Conservation (phyloP, 2,113 vertebrate species). For the Alouatta palliata region DNA sequence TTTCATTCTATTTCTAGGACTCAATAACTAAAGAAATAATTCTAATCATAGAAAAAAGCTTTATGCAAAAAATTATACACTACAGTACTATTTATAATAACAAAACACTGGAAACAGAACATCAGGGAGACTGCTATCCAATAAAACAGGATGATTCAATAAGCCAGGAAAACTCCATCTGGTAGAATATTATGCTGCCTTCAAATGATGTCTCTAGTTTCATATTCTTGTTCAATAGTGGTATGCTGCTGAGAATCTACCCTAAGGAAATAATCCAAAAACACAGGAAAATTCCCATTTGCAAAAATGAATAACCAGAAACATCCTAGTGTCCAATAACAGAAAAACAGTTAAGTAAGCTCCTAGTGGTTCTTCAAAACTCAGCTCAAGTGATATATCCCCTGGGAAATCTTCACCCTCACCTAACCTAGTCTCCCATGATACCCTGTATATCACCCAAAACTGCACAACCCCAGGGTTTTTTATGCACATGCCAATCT, state of each 20-base stretch:
- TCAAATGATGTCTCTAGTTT: neutral
- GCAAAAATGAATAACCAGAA: neutral
- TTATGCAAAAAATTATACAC: neutral
- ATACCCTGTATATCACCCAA: neutral
- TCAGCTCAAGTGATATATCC: neutral
- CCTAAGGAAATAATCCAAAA: slow-evolving; percentile 5
- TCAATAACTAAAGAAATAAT: neutral
- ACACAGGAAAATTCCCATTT: neutral
- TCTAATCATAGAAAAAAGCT: neutral
- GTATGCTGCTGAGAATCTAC: neutral
- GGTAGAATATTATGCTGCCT: neutral
- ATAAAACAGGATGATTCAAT: neutral
- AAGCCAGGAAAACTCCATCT: neutral
- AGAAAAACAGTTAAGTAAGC: neutral
- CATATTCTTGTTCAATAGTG: neutral
- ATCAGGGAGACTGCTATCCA: neutral
- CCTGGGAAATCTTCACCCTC: neutral
- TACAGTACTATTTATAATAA: too few relatives aligned
- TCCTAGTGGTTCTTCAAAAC: neutral
- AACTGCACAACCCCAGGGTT: neutral
- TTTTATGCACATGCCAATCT: neutral
- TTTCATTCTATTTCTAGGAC: neutral
- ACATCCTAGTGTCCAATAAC: neutral
- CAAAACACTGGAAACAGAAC: neutral
- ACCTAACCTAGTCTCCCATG: neutral